Percentiles rank a stretch among this genome's conserved stretches.
These are phyloP conservation scores for Furnarius figulus DNA, from an alignment of 2,113 vertebrate species.

Conservation along the genomic window DNA sequence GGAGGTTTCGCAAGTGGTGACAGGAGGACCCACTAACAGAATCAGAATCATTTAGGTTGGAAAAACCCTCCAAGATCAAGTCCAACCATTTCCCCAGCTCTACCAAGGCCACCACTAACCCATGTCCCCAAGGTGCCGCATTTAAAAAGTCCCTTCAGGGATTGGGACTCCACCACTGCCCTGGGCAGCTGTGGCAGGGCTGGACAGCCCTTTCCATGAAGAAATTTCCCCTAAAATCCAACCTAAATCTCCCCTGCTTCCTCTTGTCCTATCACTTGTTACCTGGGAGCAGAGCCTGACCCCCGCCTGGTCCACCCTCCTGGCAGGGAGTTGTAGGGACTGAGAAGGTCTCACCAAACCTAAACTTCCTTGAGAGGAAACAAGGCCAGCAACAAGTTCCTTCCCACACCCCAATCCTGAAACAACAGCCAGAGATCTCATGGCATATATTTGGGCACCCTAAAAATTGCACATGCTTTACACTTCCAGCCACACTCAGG, in stretches of 20 bases:
- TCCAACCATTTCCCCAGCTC: background rate
- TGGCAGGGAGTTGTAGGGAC: background rate
- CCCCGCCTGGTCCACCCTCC: background rate
- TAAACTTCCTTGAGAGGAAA: background rate
- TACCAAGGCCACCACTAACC: background rate
- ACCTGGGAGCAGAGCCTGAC: background rate
- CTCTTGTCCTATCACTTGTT: background rate
- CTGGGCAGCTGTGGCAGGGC: background rate
- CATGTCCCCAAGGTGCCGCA: background rate
- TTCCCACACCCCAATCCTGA: background rate
- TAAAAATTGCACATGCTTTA: background rate
- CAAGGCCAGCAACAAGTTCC: background rate
- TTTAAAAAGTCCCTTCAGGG: background rate
- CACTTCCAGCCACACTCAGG: background rate
- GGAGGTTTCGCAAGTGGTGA: background rate
- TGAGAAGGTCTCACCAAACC: background rate
- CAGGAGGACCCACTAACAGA: background rate
- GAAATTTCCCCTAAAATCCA: background rate
- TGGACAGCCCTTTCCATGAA: background rate
- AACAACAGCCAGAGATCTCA: background rate
- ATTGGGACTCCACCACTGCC: background rate
- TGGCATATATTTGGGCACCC: fast-evolving
- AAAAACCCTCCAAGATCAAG: background rate
- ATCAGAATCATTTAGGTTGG: background rate
- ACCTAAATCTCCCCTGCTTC: background rate